These are phyloP conservation scores for Hypselothyrea guttata DNA, from an alignment of 2,888 invertebrate species.

Conservation along the genomic window DNA sequence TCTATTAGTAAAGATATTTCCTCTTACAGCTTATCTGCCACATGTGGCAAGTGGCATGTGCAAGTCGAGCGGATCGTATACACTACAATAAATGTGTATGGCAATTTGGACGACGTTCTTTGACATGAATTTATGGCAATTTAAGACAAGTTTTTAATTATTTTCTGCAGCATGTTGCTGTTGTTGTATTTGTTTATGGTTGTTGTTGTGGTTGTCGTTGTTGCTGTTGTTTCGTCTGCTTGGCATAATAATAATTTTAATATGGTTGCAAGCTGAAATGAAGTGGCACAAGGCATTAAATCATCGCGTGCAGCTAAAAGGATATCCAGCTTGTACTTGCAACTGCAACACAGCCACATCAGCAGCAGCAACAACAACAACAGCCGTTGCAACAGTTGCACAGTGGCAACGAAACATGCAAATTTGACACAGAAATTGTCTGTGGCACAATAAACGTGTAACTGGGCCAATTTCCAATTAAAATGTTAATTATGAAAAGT, in stretches of 20 bases:
- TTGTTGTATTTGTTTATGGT: conserved; percentile 20
- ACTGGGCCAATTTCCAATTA: conserved; percentile 39
- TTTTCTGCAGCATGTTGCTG: conserved; percentile 46
- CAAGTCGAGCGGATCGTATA: conserved; percentile 15
- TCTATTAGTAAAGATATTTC: no score
- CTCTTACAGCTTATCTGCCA: conserved; percentile 1
- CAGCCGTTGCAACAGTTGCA: conserved; percentile 22
- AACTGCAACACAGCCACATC: conserved; percentile 14
- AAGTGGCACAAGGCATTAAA: conserved; percentile 76
- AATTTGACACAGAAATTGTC: conserved; percentile 30
- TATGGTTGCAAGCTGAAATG: conserved; percentile 64
- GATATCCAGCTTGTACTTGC: conserved; percentile 59
- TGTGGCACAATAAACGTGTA: conserved; percentile 6
- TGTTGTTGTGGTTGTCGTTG: conserved; percentile 20
- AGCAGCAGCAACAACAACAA: conserved; percentile 33
- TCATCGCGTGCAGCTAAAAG: conserved; percentile 77
- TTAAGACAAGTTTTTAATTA: conserved; percentile 79
- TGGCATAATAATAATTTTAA: conserved; percentile 75
- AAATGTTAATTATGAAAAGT: conserved; percentile 50
- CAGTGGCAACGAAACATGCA: conserved; percentile 41
- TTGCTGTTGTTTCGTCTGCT: conserved; percentile 30
- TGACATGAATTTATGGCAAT: conserved; percentile 79
- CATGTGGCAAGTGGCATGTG: conserved; percentile 7
- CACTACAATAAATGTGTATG: conserved; percentile 46
- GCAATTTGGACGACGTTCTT: conserved; percentile 73